Base-by-base conservation (phyloP, 2,797 vertebrate genomes). In the Typhlichthys eigenmanni region DNA sequence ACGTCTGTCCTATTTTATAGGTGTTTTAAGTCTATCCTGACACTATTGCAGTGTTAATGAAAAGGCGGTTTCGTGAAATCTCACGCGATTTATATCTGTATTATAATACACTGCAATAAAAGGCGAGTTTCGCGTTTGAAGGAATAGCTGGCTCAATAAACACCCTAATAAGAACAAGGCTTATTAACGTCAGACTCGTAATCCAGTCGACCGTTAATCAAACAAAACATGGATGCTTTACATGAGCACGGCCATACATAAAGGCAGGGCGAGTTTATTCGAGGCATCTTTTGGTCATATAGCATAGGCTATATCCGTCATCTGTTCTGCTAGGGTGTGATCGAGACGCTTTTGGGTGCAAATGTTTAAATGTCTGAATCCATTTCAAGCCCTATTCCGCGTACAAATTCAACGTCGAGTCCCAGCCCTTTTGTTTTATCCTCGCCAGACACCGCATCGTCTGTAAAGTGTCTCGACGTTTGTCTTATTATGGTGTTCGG, bases 251-350 rank as follows among this genome's bases (percentile, higher is more conserved):
- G 38, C 38, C 38, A 43, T 43, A 43, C 38, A 43, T 43, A 43
- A 86, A 91, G 81, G 66, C 71, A 74, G 70, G 85, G 83, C 57
- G 80, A 73, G 81, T 85, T 85, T 72, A 76, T 79, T 76, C 74
- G 67, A 82, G 76, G 81, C 78, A 69, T 62, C 64, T 60, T 80
- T 57, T 70, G 73, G 69, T 43, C 13, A 55, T 60, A 80, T n/a
- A 32, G 47, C 16, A 47, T 58, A 24, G 24, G 24, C 24, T 29
- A 76, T 70, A 82, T 75, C 66, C 71, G 72, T 83, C 67, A 76
- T 91, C 81, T 81, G 90, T 94, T 93, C 90, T 95, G 92, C 92
- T 84, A 92, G 95, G 93, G 93, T 94, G 93, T 93, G 92, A 94
- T 93, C 92, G 78, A 87, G 86, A 86, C 80, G 85, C 85, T 80